Percentiles rank a stretch among this genome's conserved stretches.
These are phyloP conservation scores for Pomacea canaliculata DNA, from an alignment of 2,888 invertebrate species.

Conservation along the genomic window DNA sequence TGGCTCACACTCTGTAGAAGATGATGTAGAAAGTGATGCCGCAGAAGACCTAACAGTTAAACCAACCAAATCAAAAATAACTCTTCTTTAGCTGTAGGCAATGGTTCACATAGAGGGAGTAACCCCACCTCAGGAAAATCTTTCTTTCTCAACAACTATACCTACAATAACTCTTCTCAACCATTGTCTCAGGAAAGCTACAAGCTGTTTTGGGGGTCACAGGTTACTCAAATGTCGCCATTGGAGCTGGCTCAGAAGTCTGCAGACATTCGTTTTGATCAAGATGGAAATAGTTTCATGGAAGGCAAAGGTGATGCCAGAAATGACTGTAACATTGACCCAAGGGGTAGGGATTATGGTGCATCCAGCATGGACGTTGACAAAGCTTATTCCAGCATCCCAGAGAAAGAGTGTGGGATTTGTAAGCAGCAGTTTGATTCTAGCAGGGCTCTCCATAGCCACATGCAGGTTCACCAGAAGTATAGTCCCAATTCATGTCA, in stretches of 20 bases:
- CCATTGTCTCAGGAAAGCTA: background rate
- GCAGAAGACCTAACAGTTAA: slow-evolving; percentile 1
- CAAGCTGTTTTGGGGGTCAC: background rate
- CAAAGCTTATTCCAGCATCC: slow-evolving; percentile 20
- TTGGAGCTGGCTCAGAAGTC: background rate
- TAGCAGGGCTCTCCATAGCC: slow-evolving; percentile 48
- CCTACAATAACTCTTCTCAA: background rate
- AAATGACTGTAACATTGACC: slow-evolving; percentile 8
- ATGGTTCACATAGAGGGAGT: background rate
- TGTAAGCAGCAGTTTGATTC: slow-evolving; percentile 53
- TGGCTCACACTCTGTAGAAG: slow-evolving; percentile 10
- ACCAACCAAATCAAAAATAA: background rate
- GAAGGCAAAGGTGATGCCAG: slow-evolving; percentile 9
- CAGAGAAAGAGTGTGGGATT: slow-evolving; percentile 44
- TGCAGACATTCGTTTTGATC: slow-evolving; percentile 4
- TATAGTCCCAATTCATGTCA: slow-evolving; percentile 56
- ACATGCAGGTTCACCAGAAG: slow-evolving; percentile 52
- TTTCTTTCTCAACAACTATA: background rate
- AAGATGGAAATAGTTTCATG: slow-evolving; percentile 8
- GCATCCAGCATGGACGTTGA: background rate
- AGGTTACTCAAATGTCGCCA: background rate
- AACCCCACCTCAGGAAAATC: background rate
- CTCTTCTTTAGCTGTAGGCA: background rate
- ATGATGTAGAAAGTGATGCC: slow-evolving; percentile 11
- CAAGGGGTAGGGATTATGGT: slow-evolving; percentile 2